These are phyloP conservation scores for Liolophura sinensis DNA, from an alignment of 1,140 invertebrate genomes.

Conservation along the genomic window DNA sequence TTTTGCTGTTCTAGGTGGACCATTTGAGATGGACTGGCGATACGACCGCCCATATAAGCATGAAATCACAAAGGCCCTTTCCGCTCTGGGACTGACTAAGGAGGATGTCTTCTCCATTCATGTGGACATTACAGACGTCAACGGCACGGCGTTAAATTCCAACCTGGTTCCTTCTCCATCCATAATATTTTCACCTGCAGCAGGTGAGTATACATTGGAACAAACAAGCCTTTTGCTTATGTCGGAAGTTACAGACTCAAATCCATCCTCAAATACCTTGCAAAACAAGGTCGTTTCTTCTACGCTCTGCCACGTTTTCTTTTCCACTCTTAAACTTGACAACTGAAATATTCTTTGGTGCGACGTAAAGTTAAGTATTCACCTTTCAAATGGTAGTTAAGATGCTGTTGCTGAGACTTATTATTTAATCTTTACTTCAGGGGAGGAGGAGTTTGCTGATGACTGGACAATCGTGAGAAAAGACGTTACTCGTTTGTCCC, in stretches of 20 bases:
- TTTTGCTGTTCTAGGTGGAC: slow-evolving; percentile 22
- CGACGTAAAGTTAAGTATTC: no score
- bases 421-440: no score
- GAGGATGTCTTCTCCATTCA: slow-evolving; percentile 5
- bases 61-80: slow-evolving; percentile 8
- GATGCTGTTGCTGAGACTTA: no score
- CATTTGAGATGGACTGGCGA: slow-evolving; percentile 20
- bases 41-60: slow-evolving; percentile 19
- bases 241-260: no score
- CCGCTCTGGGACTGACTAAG: neutral
- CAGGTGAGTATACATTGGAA: neutral
- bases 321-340: no score
- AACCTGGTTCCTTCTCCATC: slow-evolving; percentile 6
- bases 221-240: neutral
- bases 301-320: no score
- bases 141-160: slow-evolving; percentile 3
- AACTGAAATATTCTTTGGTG: no score
- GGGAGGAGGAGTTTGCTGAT: neutral
- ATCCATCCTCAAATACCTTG: no score
- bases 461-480: slow-evolving; percentile 8
- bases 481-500: slow-evolving; percentile 14
- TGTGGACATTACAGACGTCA: slow-evolving; percentile 13
- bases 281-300: no score
- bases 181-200: slow-evolving; percentile 3
- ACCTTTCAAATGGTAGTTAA: no score